phyloP scores from a whole-genome alignment of 2,113 vertebrate genomes.

The Hemiscyllium ocellatum region DNA sequence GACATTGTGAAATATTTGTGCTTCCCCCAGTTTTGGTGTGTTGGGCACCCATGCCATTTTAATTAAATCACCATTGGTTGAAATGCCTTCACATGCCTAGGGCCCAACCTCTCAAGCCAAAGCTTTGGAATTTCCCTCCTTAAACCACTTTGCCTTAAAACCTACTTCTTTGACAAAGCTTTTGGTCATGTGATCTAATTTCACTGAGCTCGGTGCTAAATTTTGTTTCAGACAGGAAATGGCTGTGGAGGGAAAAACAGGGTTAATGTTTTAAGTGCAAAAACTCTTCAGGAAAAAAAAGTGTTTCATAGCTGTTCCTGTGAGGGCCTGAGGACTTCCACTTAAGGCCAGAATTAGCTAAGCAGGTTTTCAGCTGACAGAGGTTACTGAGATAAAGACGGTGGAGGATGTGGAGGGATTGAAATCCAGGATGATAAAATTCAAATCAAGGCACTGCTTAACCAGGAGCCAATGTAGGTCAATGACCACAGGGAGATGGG shows the following conservation, averaged over 20 bases:
- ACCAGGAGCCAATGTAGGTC: too few species aligned
- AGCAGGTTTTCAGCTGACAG: too few species aligned
- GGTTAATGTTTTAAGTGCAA: too few species aligned
- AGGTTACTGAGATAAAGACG: too few species aligned
- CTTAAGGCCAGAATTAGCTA: too few species aligned
- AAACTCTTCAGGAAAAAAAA: too few species aligned
- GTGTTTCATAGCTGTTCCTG: background rate
- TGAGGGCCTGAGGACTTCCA: background rate
- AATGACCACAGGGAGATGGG: too few species aligned
- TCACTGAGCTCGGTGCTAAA: background rate
- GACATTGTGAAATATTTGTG: background rate
- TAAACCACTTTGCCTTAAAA: background rate
- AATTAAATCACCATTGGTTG: background rate
- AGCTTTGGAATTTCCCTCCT: background rate
- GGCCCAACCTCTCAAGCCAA: background rate
- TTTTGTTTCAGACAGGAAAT: background rate
- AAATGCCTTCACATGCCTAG: background rate
- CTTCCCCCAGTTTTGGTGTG: background rate
- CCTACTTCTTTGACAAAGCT: background rate
- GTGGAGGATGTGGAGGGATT: too few species aligned
- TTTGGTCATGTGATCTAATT: background rate
- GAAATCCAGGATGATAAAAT: too few species aligned
- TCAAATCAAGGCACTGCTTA: too few species aligned
- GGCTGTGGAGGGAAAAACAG: too few species aligned
- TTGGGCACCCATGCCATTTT: background rate